A percentile compares a stretch with the other conserved stretches of the same genome.
Evolutionary conservation across 2,888 invertebrate species (phyloP).

Genomic region (Clanis bilineata): DNA sequence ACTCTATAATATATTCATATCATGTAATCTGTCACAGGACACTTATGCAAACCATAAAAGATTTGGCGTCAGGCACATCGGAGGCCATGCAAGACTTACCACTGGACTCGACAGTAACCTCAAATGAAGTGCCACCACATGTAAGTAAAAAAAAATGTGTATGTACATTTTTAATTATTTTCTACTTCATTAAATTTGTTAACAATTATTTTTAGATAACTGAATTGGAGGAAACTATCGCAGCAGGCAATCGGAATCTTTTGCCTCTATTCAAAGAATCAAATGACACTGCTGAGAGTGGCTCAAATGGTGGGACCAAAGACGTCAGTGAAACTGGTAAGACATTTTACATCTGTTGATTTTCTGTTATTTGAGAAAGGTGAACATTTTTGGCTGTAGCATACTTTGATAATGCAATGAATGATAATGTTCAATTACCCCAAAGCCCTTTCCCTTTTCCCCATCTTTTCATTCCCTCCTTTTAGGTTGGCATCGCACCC

Average conservation of each 20-base stretch:
- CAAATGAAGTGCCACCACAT: slow-evolving; percentile 65
- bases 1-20: too few relatives aligned
- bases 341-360: not conserved
- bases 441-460: too few relatives aligned
- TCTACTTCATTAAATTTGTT: not conserved
- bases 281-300: slow-evolving; percentile 56
- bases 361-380: not conserved
- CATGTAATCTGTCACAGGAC: slow-evolving; percentile 41
- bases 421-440: too few relatives aligned
- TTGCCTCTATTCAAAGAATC: slow-evolving; percentile 83
- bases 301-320: slow-evolving; percentile 43
- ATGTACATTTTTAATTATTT: too few relatives aligned
- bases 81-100: slow-evolving; percentile 69
- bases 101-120: slow-evolving; percentile 49
- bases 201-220: slow-evolving; percentile 57
- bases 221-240: slow-evolving; percentile 75
- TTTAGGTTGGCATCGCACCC: too few relatives aligned
- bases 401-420: too few relatives aligned
- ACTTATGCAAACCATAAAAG: slow-evolving; percentile 65
- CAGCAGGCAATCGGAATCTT: slow-evolving; percentile 85
- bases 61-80: slow-evolving; percentile 55
- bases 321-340: slow-evolving; percentile 65
- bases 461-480: too few relatives aligned
- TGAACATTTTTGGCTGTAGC: not conserved
- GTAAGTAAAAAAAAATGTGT: slow-evolving; percentile 54